A percentile compares a stretch with the other conserved stretches of the same genome.
These are phyloP conservation scores for Pantala flavescens DNA, from an alignment of 1,140 invertebrate genomes.

Conservation along the genomic window DNA sequence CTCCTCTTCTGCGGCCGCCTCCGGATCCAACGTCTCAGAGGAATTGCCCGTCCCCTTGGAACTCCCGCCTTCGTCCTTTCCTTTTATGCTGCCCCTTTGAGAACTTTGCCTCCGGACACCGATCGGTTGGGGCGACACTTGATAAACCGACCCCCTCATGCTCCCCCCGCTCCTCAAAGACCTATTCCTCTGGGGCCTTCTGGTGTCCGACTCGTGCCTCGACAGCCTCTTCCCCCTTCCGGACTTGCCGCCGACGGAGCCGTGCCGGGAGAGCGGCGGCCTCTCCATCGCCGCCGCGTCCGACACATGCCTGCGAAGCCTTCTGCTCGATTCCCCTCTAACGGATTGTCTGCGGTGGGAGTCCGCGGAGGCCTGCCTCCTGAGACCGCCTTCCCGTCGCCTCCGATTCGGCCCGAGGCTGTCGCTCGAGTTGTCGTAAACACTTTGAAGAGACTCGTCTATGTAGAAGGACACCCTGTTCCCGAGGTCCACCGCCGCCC, in stretches of 20 bases:
- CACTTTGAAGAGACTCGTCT: neutral
- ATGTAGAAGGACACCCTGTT: neutral
- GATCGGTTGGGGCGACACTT: neutral
- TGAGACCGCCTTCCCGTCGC: neutral
- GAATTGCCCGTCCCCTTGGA: neutral
- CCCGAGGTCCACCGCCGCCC: neutral
- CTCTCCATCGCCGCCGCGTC: neutral
- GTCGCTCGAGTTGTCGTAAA: neutral
- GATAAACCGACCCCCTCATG: neutral
- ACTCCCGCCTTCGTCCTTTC: neutral
- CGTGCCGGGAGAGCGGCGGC: neutral
- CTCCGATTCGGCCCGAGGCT: neutral
- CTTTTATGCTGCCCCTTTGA: neutral
- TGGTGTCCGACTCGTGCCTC: neutral
- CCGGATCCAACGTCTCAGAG: neutral
- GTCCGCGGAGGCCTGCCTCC: neutral
- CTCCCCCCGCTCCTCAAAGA: neutral
- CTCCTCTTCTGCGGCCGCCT: slow-evolving; percentile 26
- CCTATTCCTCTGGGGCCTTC: neutral
- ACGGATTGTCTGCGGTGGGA: neutral
- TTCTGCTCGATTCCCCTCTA: neutral
- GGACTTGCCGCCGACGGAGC: neutral
- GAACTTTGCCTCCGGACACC: neutral
- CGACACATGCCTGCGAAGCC: neutral
- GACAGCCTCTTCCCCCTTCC: neutral